Conservation (phyloP, 1,140 invertebrate species). For the Ditylenchus dipsaci region DNA sequence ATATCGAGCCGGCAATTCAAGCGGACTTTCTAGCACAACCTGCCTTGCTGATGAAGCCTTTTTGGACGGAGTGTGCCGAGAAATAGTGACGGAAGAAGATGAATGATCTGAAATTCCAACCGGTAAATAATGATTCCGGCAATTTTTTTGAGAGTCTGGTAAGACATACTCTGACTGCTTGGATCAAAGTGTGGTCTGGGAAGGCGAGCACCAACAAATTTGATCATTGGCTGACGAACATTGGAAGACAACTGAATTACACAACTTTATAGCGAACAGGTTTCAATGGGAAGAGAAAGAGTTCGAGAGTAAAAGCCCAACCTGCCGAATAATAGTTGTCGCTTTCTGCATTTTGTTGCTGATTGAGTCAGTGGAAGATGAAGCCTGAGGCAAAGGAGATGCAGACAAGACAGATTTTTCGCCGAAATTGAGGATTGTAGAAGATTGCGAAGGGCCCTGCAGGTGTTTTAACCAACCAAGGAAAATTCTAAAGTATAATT, state of each 20-base stretch:
- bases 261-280: neutral
- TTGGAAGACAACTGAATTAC: neutral
- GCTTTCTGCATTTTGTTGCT: neutral
- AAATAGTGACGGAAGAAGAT: neutral
- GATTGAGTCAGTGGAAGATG: neutral
- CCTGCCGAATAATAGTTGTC: neutral
- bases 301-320: neutral
- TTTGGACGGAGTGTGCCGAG: neutral
- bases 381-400: neutral
- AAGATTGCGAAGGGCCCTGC: neutral
- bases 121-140: neutral
- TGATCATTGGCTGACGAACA: constrained; percentile 39
- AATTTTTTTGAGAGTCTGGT: neutral
- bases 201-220: constrained; percentile 43
- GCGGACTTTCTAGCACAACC: neutral
- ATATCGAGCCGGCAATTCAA: constrained; percentile 40
- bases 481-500: neutral
- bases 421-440: neutral
- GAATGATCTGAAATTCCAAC: neutral
- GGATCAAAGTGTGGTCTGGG: constrained; percentile 34
- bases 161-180: neutral
- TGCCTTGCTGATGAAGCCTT: neutral
- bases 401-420: neutral
- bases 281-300: no score
- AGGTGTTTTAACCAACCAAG: neutral